Base-by-base conservation (phyloP, 2,888 invertebrate genomes). In the Drosophila buzzatii region DNA sequence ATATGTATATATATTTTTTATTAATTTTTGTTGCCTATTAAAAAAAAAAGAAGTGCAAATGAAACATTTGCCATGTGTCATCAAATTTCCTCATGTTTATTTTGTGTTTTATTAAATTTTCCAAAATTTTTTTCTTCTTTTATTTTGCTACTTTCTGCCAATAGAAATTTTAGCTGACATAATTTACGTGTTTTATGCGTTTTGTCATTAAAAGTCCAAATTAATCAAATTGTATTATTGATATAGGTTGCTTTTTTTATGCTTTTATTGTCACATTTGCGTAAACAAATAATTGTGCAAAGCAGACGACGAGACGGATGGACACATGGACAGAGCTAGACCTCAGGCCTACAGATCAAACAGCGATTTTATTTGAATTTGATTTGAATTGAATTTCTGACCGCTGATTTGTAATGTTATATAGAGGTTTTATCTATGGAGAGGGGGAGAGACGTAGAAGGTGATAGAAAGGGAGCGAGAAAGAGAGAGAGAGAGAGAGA, bases 201-300 rank as follows among this genome's bases (percentile, higher is more conserved):
- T 39, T 59, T 66, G 66, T 73, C 62, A 62, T 73, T 73, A 70
- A 75, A 70, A 65, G 79, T 75, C 69, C 59, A 86, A 89, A 69
- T 77, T 77, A 87, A 79, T 85, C 77, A 86, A 89, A 81, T 76
- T 71, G 74, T 76, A 67, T 71, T 69, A 79, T 79, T 87, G 76
- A 74, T 81, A 79, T 77, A 3, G 1, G 10, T 1, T 18, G n/a
- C 18, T 10, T 12, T 49, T 2, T 51, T 77, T 73, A 73, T 23
- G 6, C 27, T 6, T 53, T 8, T 76, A 77, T 79, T 77, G 80
- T 66, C 60, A 76, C 62, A 60, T 72, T 65, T 59, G 51, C 73
- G 67, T 67, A 70, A 74, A 79, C 76, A 82, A 73, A 82, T 66
- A 74, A 70, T 70, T 70, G 73, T 18, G 31, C 10, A 49, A 18